Evolutionary conservation across 2,797 vertebrate species (phyloP), one percentile per base, ranked within the genome.

Genomic region (Labroides dimidiatus): DNA sequence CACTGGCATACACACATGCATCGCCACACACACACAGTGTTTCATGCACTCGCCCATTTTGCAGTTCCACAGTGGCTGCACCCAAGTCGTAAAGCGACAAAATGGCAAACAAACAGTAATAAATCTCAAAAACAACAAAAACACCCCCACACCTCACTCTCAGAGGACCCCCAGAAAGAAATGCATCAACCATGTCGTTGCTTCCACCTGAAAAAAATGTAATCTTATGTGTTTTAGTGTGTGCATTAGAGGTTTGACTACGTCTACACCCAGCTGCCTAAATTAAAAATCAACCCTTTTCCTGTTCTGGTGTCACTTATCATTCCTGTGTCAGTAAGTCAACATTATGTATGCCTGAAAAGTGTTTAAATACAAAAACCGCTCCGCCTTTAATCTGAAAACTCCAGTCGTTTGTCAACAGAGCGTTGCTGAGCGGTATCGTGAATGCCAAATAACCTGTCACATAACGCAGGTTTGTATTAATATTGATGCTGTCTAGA

Each of bases 71-170:
- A 60, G 80, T 63, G 66, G 73, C 76, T 75, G 69, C 70, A 37
- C 57, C 71, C 53, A 44, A 71, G 72, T 78, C 75, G 63, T 84
- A 83, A 86, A 82, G 68, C 41, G 21, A 66, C 77, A 73, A 80
- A 83, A 84, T 82, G 65, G 64, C 78, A 82, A 87, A 81, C 72
- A 78, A 85, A 81, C 84, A 45, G 61, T 75, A 77, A 84, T 90
- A 90, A 82, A 91, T 91, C 84, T 85, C 30, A 74, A 80, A 75
- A 68, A 81, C 72, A 71, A 69, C 69, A 72, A 58, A 61, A 62
- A 67, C 68, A 47, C 16, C 70, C 44, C 58, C 51, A 45, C 39
- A 47, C 45, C 43, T n/a, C 27, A 14, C 39, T 75, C 74, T 78
- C 71, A 45, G 16, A 73, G 69, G 68, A 83, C 59, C 69, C 20